These are phyloP conservation scores for Penaeus indicus DNA, from an alignment of 1,140 invertebrate genomes.

Conservation along the genomic window DNA sequence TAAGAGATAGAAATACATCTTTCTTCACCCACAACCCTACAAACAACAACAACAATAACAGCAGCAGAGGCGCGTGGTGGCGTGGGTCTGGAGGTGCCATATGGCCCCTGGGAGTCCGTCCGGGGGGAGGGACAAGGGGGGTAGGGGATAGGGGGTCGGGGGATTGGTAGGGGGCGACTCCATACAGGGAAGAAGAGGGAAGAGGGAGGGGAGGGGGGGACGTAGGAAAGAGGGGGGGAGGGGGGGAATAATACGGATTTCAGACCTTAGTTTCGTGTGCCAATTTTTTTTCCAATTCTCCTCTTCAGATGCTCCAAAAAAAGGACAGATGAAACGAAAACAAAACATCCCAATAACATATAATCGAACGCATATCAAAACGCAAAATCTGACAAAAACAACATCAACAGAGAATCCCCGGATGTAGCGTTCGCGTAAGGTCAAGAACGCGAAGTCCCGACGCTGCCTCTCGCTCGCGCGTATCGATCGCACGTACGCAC, in stretches of 20 bases:
- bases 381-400: too few relatives aligned
- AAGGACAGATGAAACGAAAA: too few relatives aligned
- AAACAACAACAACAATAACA: too few relatives aligned
- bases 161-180: not conserved
- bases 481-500: constrained; percentile 37
- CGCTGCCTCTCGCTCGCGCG: not conserved
- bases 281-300: not conserved
- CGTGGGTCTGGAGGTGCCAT: constrained; percentile 25
- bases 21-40: too few relatives aligned
- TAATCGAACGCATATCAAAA: too few relatives aligned
- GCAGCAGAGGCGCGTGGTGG: not conserved
- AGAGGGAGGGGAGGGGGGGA: not conserved
- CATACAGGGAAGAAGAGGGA: not conserved
- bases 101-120: constrained; percentile 36
- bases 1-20: too few relatives aligned
- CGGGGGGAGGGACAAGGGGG: not conserved
- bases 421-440: not conserved
- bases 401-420: too few relatives aligned
- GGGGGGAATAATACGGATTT: not conserved
- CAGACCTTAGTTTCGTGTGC: not conserved
- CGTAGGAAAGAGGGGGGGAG: not conserved
- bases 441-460: not conserved
- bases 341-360: too few relatives aligned
- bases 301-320: too few relatives aligned
- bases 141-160: not conserved